Base-by-base conservation (phyloP, 2,113 vertebrate genomes). In the Panthera leo region DNA sequence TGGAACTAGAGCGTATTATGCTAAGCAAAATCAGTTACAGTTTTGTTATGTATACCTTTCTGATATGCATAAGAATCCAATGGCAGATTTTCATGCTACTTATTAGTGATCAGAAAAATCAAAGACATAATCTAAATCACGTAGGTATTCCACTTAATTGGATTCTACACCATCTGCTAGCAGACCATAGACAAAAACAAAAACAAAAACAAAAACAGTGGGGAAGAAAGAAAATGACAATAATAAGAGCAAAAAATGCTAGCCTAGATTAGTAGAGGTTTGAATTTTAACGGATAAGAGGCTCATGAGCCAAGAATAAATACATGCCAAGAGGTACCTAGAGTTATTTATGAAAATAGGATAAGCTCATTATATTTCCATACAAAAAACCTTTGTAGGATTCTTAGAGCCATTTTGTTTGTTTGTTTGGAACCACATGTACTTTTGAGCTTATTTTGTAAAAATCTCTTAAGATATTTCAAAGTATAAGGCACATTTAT, bases 341-440 rank as follows among this genome's bases (percentile, higher is more conserved):
- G 31, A 53, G 13, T 87, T 92, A 65, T 79, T 68, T 97, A 42
- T 89, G 82, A 94, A 95, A 92, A 82, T 70, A 92, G 75, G 8
- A 19, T 95, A 86, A 86, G 19, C 21, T 80, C 29, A 45, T 75
- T 94, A 21, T 94, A 34, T 86, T 95, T 95, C 73, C 27, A 89
- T 45, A 25, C 12, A 23, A 61, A 61, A 31, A 85, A 95, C 55
- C 23, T 71, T 89, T 42, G 13, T 91, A 85, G 27, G 65, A 53
- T 71, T 88, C 65, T 85, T 42, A 95, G n/a, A 96, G 42, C 12
- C 27, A 89, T 51, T 95, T 68, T 93, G 19, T 42, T 85, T 39
- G 31, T 70, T 96, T 89, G 63, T 58, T 34, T 88, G 63, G n/a
- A 70, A 96, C 48, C 55, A 10, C 42, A 53, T 76, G 19, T 14